Percentiles rank a stretch among this genome's conserved stretches.
These are phyloP conservation scores for Arenicola marina DNA, from an alignment of 2,888 invertebrate species.

Conservation along the genomic window DNA sequence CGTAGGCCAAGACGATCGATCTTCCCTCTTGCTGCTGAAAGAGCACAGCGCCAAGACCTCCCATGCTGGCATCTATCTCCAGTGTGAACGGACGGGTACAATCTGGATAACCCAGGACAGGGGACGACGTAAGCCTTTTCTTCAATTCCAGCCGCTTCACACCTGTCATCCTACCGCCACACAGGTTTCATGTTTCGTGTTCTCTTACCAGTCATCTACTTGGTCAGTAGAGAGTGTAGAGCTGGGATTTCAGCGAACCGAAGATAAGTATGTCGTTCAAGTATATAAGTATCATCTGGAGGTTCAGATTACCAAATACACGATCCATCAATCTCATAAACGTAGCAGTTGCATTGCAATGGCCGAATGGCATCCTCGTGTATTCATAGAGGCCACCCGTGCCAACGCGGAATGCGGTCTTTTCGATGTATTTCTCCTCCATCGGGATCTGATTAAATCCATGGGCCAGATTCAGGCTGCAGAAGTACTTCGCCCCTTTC, in stretches of 20 bases:
- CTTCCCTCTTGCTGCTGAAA: conserved; percentile 28
- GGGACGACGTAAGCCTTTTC: conserved; percentile 17
- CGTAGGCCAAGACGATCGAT: conserved; percentile 26
- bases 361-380: conserved; percentile 30
- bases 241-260: conserved; percentile 31
- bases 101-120: conserved; percentile 34
- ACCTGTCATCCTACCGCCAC: not conserved
- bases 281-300: conserved; percentile 32
- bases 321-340: conserved; percentile 34
- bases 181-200: conserved; percentile 6
- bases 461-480: conserved; percentile 27
- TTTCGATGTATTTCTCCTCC: conserved; percentile 27
- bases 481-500: conserved; percentile 32
- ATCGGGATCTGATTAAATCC: conserved; percentile 40
- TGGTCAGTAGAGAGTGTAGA: conserved; percentile 22
- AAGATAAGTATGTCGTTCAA: conserved; percentile 36
- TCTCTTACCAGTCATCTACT: no score
- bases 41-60: conserved; percentile 32
- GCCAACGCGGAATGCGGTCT: conserved; percentile 35
- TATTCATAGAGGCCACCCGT: conserved; percentile 33
- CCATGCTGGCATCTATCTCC: conserved; percentile 31
- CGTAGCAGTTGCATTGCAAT: conserved; percentile 32
- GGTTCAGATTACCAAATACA: conserved; percentile 29
- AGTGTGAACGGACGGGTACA: conserved; percentile 28
- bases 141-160: conserved; percentile 1